Conservation (phyloP, 1,140 invertebrate species). For the Nephila pilipes region DNA sequence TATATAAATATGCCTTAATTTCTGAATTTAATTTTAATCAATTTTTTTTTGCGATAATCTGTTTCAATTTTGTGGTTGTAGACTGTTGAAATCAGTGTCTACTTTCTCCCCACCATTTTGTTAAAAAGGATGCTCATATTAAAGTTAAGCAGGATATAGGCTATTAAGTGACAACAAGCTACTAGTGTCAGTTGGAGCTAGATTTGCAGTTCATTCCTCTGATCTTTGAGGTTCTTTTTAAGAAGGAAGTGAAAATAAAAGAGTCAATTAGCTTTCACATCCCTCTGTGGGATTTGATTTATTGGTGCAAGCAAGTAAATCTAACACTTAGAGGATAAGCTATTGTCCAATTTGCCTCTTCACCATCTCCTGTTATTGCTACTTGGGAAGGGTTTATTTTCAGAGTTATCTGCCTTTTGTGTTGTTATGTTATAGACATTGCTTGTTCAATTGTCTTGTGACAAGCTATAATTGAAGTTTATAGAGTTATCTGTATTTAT, state of each 20-base stretch:
- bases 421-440: too few species aligned
- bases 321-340: not conserved
- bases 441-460: too few species aligned
- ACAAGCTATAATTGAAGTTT: too few species aligned
- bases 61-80: not conserved
- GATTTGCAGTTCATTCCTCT: not conserved
- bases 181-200: constrained; percentile 5
- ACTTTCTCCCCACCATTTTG: not conserved
- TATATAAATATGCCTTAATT: too few species aligned
- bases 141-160: constrained; percentile 63
- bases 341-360: not conserved
- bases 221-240: not conserved
- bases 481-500: too few species aligned
- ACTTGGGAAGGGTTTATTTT: too few species aligned
- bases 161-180: constrained; percentile 32
- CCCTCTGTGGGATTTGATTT: constrained; percentile 9
- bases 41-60: not conserved
- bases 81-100: constrained; percentile 12
- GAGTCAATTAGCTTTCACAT: not conserved
- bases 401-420: too few species aligned
- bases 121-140: constrained; percentile 56
- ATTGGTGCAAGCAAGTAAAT: constrained; percentile 3
- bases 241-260: constrained; percentile 21
- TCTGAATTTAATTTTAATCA: not conserved
- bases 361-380: not conserved